Conservation (phyloP, 1,140 invertebrate genomes). For the Drosophila kohkoa region DNA sequence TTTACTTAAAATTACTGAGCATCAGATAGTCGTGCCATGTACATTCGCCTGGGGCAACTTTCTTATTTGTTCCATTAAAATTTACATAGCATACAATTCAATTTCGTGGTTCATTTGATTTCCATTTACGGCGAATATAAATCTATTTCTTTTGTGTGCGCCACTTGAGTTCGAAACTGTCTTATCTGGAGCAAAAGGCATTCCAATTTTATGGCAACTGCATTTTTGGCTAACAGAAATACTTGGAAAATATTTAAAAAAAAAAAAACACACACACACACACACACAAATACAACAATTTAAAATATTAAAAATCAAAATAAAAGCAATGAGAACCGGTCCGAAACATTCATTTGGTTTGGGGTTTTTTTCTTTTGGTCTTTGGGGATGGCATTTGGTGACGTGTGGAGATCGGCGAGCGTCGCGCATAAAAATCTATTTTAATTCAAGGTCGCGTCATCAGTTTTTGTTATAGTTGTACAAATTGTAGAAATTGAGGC, state of each 20-base stretch:
- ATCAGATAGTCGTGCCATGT: neutral
- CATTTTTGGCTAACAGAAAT: slow-evolving; percentile 31
- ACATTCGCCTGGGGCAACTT: neutral
- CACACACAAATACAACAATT: too few species aligned
- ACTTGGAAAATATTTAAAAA: slow-evolving; percentile 11
- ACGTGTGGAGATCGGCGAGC: slow-evolving; percentile 50
- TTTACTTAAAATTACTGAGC: neutral
- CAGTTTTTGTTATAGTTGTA: slow-evolving; percentile 49
- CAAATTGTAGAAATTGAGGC: slow-evolving; percentile 22
- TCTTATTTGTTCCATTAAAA: slow-evolving; percentile 22
- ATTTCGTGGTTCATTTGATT: slow-evolving; percentile 44
- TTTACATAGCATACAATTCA: slow-evolving; percentile 38
- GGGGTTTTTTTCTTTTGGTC: neutral
- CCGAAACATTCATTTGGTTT: slow-evolving; percentile 28
- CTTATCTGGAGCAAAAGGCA: slow-evolving; percentile 26
- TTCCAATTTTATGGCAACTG: slow-evolving; percentile 34
- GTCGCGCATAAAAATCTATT: slow-evolving; percentile 76
- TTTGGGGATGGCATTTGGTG: slow-evolving; percentile 45
- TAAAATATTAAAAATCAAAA: slow-evolving; percentile 7
- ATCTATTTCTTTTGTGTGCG: slow-evolving; percentile 28
- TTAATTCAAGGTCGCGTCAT: slow-evolving; percentile 77
- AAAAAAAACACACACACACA: neutral
- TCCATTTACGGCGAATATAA: slow-evolving; percentile 41
- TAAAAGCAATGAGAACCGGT: slow-evolving; percentile 4
- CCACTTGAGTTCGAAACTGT: slow-evolving; percentile 34